These are phyloP conservation scores for Oedothorax gibbosus DNA, from an alignment of 1,140 invertebrate genomes.

Conservation along the genomic window DNA sequence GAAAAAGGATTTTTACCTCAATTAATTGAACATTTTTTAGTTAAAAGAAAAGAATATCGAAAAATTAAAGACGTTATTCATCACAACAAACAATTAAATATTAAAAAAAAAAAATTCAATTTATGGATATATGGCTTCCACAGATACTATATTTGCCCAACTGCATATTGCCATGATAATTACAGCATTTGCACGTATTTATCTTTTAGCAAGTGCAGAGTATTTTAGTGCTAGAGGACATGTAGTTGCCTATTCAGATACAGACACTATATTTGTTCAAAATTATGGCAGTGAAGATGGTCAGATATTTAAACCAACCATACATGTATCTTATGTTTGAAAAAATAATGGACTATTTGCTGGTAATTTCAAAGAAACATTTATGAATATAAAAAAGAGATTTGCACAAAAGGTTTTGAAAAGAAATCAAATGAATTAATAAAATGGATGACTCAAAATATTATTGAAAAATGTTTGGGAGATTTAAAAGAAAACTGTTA, in stretches of 20 bases:
- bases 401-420: slow-evolving; percentile 3
- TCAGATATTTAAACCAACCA: slow-evolving; percentile 26
- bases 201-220: slow-evolving; percentile 23
- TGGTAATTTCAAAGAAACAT: slow-evolving; percentile 31
- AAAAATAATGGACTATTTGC: background rate
- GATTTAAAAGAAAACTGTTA: background rate
- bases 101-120: slow-evolving; percentile 33
- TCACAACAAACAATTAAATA: slow-evolving; percentile 31
- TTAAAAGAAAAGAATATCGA: slow-evolving; percentile 20
- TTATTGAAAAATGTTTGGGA: background rate
- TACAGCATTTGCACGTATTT: slow-evolving; percentile 24
- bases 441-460: slow-evolving; percentile 11
- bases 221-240: background rate
- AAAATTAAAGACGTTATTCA: slow-evolving; percentile 14
- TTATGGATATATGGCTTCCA: slow-evolving; percentile 19
- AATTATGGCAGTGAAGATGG: background rate
- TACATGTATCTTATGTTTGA: slow-evolving; percentile 12
- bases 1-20: slow-evolving; percentile 18
- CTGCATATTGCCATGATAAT: slow-evolving; percentile 38
- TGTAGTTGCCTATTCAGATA: slow-evolving; percentile 24
- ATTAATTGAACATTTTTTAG: slow-evolving; percentile 21
- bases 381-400: background rate
- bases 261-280: slow-evolving; percentile 32
- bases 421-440: slow-evolving; percentile 26
- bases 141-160: slow-evolving; percentile 9